Conservation (phyloP, 2,888 invertebrate species). For the Oligia latruncula region DNA sequence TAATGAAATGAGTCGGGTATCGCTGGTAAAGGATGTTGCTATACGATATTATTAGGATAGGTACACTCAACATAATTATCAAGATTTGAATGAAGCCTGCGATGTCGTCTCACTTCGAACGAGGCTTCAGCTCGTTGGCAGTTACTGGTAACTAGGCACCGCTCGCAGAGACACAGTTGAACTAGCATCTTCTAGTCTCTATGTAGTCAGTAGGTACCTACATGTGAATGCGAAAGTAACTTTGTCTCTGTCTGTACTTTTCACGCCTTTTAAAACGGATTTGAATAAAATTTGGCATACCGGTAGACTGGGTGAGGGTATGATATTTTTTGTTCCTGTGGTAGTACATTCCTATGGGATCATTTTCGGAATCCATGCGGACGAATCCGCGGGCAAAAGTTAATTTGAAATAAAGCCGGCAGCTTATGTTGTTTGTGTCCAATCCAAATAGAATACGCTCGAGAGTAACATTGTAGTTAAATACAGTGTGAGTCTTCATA, state of each 20-base stretch:
- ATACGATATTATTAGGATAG: constrained; percentile 3
- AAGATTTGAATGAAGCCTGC: constrained; percentile 2
- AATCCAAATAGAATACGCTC: constrained; percentile 34
- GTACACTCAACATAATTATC: constrained; percentile 12
- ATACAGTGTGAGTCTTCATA: no score
- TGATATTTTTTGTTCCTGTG: not conserved
- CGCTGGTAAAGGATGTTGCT: constrained; percentile 61
- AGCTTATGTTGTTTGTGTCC: constrained; percentile 21
- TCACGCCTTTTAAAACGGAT: not conserved
- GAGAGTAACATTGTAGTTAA: constrained; percentile 24
- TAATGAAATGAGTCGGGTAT: constrained; percentile 71
- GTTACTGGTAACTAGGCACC: not conserved
- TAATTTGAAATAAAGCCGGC: constrained; percentile 18
- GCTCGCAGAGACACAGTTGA: not conserved
- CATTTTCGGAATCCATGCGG: not conserved
- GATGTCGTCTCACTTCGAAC: not conserved
- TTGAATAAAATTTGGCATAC: not conserved
- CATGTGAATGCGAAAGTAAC: not conserved
- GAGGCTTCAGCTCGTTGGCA: not conserved
- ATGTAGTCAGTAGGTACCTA: not conserved
- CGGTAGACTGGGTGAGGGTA: no score
- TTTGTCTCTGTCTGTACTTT: not conserved
- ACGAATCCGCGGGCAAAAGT: not conserved
- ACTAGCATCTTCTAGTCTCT: not conserved
- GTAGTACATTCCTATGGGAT: no score